Conservation (phyloP, 2,797 vertebrate genomes). For the Scleropages formosus region DNA sequence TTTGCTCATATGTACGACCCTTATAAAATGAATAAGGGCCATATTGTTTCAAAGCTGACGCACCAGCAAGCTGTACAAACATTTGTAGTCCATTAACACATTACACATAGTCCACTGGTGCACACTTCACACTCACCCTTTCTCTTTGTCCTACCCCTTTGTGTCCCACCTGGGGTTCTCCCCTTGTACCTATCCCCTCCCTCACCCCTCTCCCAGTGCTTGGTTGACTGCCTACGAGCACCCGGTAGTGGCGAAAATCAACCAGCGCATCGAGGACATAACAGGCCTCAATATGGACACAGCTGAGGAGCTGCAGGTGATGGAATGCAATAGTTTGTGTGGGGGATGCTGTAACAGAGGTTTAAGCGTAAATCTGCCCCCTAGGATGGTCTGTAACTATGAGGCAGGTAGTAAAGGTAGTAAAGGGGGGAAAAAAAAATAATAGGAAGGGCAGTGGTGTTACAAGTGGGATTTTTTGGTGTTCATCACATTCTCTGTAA, state of each 20-base stretch:
- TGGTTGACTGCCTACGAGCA: slow-evolving; percentile 90
- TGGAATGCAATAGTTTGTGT: not conserved
- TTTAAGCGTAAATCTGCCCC: not conserved
- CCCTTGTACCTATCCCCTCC: not conserved
- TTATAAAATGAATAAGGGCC: no score
- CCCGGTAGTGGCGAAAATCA: slow-evolving; percentile 83
- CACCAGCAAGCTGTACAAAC: no score
- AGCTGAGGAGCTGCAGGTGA: slow-evolving; percentile 93
- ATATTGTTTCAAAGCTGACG: not conserved
- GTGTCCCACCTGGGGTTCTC: not conserved
- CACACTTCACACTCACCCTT: not conserved
- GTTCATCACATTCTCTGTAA: not conserved
- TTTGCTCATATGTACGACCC: slow-evolving; percentile 26
- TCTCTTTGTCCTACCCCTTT: slow-evolving; percentile 1
- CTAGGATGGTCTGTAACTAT: not conserved
- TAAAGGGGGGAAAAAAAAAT: not conserved
- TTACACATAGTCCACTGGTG: no score
- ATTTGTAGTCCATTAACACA: no score
- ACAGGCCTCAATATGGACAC: slow-evolving; percentile 94
- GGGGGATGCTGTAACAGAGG: not conserved
- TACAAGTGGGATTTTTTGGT: not conserved
- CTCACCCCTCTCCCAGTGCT: slow-evolving; percentile 66
- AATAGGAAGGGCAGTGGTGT: not conserved
- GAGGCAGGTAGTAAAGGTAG: not conserved
- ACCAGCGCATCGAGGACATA: slow-evolving; percentile 87